Percentiles rank a stretch among this genome's conserved stretches.
Conservation (phyloP, 2,797 vertebrate species). For the Forpus xanthops region DNA sequence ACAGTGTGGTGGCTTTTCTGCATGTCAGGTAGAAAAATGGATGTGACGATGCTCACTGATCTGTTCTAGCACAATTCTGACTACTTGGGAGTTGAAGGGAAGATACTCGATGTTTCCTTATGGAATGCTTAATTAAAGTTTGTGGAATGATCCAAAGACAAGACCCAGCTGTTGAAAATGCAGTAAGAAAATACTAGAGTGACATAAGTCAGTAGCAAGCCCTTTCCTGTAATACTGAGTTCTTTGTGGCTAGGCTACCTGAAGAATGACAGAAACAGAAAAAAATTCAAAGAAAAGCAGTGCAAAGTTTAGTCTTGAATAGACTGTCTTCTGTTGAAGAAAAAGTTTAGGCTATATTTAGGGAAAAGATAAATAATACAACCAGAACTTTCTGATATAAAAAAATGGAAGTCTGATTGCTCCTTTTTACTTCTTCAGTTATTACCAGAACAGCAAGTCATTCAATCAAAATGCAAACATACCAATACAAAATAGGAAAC, state of each 20-base stretch:
- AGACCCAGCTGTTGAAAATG: background rate
- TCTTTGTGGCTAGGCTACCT: background rate
- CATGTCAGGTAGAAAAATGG: background rate
- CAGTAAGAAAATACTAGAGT: background rate
- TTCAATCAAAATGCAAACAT: background rate
- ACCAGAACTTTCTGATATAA: background rate
- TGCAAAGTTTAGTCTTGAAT: background rate
- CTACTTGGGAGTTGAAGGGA: background rate
- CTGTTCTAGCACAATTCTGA: background rate
- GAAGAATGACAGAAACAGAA: background rate
- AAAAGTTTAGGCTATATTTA: background rate
- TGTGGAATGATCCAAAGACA: background rate
- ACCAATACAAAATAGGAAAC: background rate
- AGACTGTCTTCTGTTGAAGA: background rate
- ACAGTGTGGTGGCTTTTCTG: background rate
- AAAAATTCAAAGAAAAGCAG: background rate
- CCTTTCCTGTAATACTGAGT: background rate
- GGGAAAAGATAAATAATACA: background rate
- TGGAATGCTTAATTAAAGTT: background rate
- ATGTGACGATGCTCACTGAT: background rate
- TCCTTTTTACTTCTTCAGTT: background rate
- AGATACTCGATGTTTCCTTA: background rate
- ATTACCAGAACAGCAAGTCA: background rate
- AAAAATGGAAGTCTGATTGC: background rate
- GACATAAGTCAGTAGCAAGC: background rate